phyloP scores from a whole-genome alignment of 2,797 vertebrate genomes.

The Lagocephalus sceleratus region DNA sequence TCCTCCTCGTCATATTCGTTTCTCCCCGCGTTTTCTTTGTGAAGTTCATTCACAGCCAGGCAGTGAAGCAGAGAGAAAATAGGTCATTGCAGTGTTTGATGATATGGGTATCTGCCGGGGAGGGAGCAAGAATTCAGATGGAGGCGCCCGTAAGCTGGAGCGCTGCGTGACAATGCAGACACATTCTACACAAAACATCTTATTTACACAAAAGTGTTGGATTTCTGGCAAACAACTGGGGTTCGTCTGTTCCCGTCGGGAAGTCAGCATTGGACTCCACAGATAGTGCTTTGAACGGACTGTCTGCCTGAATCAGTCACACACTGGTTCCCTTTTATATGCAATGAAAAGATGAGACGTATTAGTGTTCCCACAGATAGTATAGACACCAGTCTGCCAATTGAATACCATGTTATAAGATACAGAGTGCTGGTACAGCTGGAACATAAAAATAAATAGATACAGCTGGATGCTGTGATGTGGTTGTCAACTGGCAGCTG shows the following conservation, averaged over 20 bases:
- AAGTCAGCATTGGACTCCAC: slow-evolving; percentile 7
- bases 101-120: slow-evolving; percentile 36
- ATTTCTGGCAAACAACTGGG: slow-evolving; percentile 16
- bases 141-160: slow-evolving; percentile 17
- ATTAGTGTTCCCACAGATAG: slow-evolving; percentile 15
- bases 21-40: slow-evolving; percentile 48
- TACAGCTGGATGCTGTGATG: background rate
- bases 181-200: slow-evolving; percentile 12
- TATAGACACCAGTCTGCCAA: slow-evolving; percentile 3
- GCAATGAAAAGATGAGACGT: slow-evolving; percentile 33
- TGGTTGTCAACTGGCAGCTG: slow-evolving; percentile 4
- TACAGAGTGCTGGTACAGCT: slow-evolving; percentile 19
- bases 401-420: slow-evolving; percentile 16
- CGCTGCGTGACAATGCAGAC: slow-evolving; percentile 33
- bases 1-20: slow-evolving; percentile 23
- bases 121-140: slow-evolving; percentile 25
- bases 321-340: slow-evolving; percentile 29
- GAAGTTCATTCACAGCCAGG: slow-evolving; percentile 55
- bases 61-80: slow-evolving; percentile 61
- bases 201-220: slow-evolving; percentile 12
- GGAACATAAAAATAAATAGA: background rate
- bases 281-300: slow-evolving; percentile 40
- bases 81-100: slow-evolving; percentile 74
- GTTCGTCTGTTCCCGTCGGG: slow-evolving; percentile 3
- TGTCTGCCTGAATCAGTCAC: slow-evolving; percentile 25